Evolutionary conservation across 64 coral and sea anemone genomes (phyloP).

Genomic region (Platygyra sinensis): DNA sequence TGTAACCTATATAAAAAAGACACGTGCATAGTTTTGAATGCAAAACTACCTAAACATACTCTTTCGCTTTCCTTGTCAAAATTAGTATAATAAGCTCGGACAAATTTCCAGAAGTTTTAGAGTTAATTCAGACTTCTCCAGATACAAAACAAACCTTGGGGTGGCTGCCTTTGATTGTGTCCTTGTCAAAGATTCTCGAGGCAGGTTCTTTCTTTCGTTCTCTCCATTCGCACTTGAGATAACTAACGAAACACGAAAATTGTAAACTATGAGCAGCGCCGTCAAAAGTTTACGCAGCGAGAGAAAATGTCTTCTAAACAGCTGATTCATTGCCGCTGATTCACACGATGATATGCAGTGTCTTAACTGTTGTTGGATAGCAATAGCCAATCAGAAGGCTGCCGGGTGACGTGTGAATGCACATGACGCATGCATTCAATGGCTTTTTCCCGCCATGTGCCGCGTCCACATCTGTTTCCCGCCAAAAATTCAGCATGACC

Average conservation of each 20-base stretch:
- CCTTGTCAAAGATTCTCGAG: conserved; percentile 45
- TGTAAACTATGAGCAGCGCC: neutral
- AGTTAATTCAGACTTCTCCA: too few species aligned
- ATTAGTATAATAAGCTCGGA: too few species aligned
- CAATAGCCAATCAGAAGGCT: neutral
- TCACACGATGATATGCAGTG: neutral
- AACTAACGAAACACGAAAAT: conserved; percentile 55
- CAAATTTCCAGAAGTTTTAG: too few species aligned
- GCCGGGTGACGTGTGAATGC: neutral
- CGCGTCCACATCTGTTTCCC: neutral
- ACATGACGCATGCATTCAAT: neutral
- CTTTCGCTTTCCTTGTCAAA: too few species aligned
- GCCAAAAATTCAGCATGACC: neutral
- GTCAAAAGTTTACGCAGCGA: neutral
- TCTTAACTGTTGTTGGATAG: neutral
- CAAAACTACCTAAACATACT: too few species aligned
- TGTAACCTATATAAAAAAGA: too few species aligned
- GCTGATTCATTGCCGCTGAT: too few species aligned
- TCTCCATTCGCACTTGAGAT: conserved; percentile 85
- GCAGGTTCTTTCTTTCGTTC: conserved; percentile 34
- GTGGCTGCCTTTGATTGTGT: conserved; percentile 72
- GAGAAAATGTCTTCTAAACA: too few species aligned
- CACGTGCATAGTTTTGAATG: too few species aligned
- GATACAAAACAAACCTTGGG: conserved; percentile 67
- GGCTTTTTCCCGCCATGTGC: neutral